phyloP scores from a whole-genome alignment of 64 coral and sea anemone genomes.

The Actinia tenebrosa region DNA sequence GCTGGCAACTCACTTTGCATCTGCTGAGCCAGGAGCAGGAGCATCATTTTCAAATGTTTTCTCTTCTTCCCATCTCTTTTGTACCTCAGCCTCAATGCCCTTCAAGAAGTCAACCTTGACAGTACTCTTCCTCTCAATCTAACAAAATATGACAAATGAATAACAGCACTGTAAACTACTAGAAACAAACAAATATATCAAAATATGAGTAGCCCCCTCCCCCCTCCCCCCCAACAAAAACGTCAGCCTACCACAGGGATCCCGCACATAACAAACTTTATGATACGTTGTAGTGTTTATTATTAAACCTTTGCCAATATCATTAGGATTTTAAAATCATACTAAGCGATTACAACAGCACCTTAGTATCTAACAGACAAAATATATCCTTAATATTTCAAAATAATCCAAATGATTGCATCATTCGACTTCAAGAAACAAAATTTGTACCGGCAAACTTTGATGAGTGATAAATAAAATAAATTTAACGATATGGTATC shows the following conservation, averaged over 20 bases:
- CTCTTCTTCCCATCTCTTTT: slow-evolving; percentile 46
- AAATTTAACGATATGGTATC: neutral
- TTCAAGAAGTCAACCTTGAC: slow-evolving; percentile 63
- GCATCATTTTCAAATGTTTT: slow-evolving; percentile 53
- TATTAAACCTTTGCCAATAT: neutral
- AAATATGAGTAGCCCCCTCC: too few relatives aligned
- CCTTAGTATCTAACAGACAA: neutral
- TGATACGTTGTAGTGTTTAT: neutral
- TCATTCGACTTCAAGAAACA: neutral
- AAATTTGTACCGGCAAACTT: too few relatives aligned
- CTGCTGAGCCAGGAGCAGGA: neutral
- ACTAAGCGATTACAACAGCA: neutral
- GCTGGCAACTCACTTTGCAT: neutral
- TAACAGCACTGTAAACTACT: neutral
- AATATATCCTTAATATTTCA: neutral
- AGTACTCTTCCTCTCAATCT: slow-evolving; percentile 66
- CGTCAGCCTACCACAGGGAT: too few relatives aligned
- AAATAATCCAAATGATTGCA: neutral
- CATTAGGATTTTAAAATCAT: neutral
- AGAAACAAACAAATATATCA: too few relatives aligned
- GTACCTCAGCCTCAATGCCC: slow-evolving; percentile 39
- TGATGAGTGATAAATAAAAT: too few relatives aligned
- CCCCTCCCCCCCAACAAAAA: too few relatives aligned
- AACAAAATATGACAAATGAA: neutral
- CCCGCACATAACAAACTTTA: neutral